Base-by-base conservation (phyloP, 2,113 vertebrate species). In the Prunella himalayana region DNA sequence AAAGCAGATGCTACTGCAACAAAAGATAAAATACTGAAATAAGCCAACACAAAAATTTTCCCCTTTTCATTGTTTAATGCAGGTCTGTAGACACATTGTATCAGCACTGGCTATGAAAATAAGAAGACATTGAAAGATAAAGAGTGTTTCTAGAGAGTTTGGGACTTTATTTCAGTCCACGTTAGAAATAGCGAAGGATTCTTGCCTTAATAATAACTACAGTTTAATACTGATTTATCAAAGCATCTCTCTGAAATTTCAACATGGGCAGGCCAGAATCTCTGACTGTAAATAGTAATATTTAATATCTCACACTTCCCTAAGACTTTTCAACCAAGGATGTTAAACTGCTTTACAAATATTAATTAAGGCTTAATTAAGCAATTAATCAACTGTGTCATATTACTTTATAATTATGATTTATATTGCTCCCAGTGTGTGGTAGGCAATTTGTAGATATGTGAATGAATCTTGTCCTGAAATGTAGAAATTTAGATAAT, bases 311-410 rank as follows among this genome's bases (percentile, higher is more conserved):
- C 79, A 54, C 47, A 80, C 63, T 90, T 90, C 85, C 49, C 33
- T 7, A 70, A 75, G 90, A 81, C 88, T 96, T 95, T 95, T 81
- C 90, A 92, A 83, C 90, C 85, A 95, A 92, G 68, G 79, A 96
- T 90, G 76, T 96, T 96, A 90, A 97, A 96, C 82, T 94, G 95
- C 76, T 97, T 96, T 96, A 94, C 95, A 97, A 97, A 96, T 96
- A 97, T 94, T 96, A 96, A 97, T 97, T 96, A 96, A 96, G 93
- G 88, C 93, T 96, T 97, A 97, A 97, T 96, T 96, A 96, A 97
- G 85, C 88, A 95, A 96, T 96, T 96, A 95, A 96, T 97, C 94
- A 96, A 83, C 94, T 96, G 88, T 96, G 87, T 92, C 94, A 90
- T 94, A 95, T 97, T 94, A 95, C 94, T 95, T 97, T 78, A 86